These are phyloP conservation scores for Drosophila setosimentum DNA, from an alignment of 2,888 invertebrate genomes.

Conservation along the genomic window DNA sequence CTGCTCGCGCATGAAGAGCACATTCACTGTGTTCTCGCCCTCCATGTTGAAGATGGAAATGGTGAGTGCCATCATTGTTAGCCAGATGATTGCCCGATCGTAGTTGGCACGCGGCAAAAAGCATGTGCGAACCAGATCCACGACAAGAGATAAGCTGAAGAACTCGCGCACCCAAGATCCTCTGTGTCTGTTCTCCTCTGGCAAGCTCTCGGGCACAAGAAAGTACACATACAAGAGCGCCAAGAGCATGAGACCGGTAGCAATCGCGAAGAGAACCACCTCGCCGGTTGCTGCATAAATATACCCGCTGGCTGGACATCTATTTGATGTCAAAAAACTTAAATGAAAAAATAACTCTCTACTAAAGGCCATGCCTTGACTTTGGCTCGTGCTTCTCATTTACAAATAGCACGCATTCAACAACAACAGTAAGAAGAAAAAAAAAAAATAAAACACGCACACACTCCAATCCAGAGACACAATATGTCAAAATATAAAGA, in stretches of 20 bases:
- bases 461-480: background rate
- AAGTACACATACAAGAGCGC: conserved; percentile 78
- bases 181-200: conserved; percentile 69
- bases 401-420: conserved; percentile 36
- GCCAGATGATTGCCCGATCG: conserved; percentile 84
- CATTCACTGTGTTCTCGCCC: conserved; percentile 86
- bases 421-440: conserved; percentile 33
- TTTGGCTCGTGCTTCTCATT: conserved; percentile 56
- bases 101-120: conserved; percentile 81
- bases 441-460: conserved; percentile 14
- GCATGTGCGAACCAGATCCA: conserved; percentile 83
- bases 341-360: conserved; percentile 5
- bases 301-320: conserved; percentile 87
- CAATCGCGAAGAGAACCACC: conserved; percentile 78
- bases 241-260: conserved; percentile 68
- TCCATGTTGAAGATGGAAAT: conserved; percentile 83
- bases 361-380: conserved; percentile 8
- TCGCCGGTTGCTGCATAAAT: conserved; percentile 85
- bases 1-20: conserved; percentile 84
- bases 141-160: conserved; percentile 83
- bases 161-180: conserved; percentile 83
- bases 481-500: background rate
- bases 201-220: conserved; percentile 83
- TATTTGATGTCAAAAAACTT: background rate
- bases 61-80: conserved; percentile 82